Percentiles rank a stretch among this genome's conserved stretches.
Conservation (phyloP, 2,797 vertebrate species). For the Hippopotamyrus pictus region DNA sequence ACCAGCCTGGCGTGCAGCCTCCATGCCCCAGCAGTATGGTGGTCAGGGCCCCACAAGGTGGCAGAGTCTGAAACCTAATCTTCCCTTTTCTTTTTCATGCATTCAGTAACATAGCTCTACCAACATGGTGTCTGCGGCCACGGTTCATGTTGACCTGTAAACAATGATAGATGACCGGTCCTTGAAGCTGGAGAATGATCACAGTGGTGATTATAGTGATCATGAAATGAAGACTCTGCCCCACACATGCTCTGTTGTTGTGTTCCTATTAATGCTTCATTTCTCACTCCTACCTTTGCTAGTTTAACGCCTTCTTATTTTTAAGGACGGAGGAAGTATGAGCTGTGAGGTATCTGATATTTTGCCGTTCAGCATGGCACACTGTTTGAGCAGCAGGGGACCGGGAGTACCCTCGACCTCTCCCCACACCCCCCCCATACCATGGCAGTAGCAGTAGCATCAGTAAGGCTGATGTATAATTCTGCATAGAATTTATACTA, state of each 20-base stretch:
- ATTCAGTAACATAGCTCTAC: background rate
- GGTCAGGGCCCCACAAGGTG: background rate
- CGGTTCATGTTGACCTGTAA: background rate
- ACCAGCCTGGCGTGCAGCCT: background rate
- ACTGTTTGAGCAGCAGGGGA: constrained; percentile 38
- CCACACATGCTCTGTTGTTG: background rate
- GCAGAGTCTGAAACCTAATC: background rate
- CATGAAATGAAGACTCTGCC: background rate
- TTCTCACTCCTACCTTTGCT: background rate
- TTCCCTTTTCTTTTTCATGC: background rate
- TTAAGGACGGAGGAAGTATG: constrained; percentile 18
- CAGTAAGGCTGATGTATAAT: background rate
- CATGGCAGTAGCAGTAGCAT: background rate
- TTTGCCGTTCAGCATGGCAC: constrained; percentile 46
- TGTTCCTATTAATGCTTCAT: background rate
- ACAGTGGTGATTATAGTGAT: background rate
- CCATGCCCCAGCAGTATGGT: background rate
- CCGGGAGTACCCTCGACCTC: constrained; percentile 26
- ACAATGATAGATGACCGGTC: background rate
- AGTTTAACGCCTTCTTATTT: background rate
- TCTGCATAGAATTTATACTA: background rate
- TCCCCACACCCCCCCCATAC: background rate
- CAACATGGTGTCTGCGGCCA: background rate
- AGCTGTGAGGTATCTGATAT: constrained; percentile 43
- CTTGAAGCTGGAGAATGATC: background rate